A percentile compares a stretch with the other conserved stretches of the same genome.
Evolutionary conservation across 2,113 vertebrate species (phyloP).

Genomic region (Mola mola): DNA sequence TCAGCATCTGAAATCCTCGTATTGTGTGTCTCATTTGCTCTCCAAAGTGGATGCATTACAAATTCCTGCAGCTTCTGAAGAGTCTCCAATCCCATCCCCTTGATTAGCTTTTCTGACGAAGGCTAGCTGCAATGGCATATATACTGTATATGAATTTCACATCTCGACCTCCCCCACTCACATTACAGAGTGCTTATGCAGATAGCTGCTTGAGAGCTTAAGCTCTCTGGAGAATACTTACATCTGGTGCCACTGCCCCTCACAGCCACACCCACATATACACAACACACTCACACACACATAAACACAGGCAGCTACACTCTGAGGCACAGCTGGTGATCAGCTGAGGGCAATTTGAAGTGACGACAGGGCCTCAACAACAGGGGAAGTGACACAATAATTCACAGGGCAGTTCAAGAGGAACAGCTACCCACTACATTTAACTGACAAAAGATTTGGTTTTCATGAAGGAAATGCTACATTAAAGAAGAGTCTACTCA

Average conservation of each 20-base stretch:
- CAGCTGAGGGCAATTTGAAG: slow-evolving; percentile 33
- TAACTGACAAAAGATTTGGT: slow-evolving; percentile 8
- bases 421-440: slow-evolving; percentile 10
- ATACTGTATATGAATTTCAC: slow-evolving; percentile 55
- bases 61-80: slow-evolving; percentile 9
- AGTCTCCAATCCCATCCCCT: not conserved
- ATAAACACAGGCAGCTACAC: slow-evolving; percentile 7
- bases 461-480: not conserved
- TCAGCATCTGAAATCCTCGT: not conserved
- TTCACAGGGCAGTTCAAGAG: slow-evolving; percentile 3
- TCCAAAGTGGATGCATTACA: not conserved
- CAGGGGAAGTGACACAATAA: too few relatives aligned
- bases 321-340: slow-evolving; percentile 49
- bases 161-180: slow-evolving; percentile 48
- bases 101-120: slow-evolving; percentile 22
- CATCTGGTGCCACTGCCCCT: slow-evolving; percentile 48
- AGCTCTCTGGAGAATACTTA: slow-evolving; percentile 55
- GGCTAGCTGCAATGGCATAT: slow-evolving; percentile 37
- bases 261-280: slow-evolving; percentile 33
- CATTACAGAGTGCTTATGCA: slow-evolving; percentile 45
- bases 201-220: slow-evolving; percentile 62
- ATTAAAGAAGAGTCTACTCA: not conserved
- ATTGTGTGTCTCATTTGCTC: not conserved
- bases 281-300: slow-evolving; percentile 3
- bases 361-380: slow-evolving; percentile 10